Percentiles rank a stretch among this genome's conserved stretches.
phyloP scores from a whole-genome alignment of 1,140 invertebrate species.

The Drosophila nasuta region DNA sequence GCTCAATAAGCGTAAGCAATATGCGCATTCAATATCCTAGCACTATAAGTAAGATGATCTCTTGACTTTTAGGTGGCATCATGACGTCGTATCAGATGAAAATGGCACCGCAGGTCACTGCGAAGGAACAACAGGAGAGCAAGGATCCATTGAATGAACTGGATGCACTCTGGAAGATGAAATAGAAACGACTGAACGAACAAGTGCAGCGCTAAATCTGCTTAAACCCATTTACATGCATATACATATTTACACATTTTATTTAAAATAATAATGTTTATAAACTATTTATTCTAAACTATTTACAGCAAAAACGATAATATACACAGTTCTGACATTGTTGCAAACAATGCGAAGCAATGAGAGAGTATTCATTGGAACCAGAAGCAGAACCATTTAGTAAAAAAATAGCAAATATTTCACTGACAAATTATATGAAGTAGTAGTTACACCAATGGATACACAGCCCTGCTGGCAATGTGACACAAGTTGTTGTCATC shows the following conservation, averaged over 20 bases:
- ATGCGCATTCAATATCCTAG: no score
- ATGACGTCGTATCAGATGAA: slow-evolving; percentile 85
- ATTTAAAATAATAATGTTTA: slow-evolving; percentile 42
- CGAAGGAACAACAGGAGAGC: slow-evolving; percentile 80
- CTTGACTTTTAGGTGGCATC: slow-evolving; percentile 68
- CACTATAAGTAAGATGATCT: neutral
- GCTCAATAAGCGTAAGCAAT: slow-evolving; percentile 76
- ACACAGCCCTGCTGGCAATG: slow-evolving; percentile 38
- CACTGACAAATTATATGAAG: no score
- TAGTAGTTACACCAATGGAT: slow-evolving; percentile 16
- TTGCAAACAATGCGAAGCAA: slow-evolving; percentile 54
- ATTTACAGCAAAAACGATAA: slow-evolving; percentile 43
- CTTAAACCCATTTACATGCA: slow-evolving; percentile 15
- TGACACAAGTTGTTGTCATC: slow-evolving; percentile 87
- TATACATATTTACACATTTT: slow-evolving; percentile 27
- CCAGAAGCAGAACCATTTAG: neutral
- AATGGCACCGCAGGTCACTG: slow-evolving; percentile 77
- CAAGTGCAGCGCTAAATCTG: slow-evolving; percentile 36
- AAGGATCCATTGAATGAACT: slow-evolving; percentile 84
- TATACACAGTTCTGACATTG: slow-evolving; percentile 50
- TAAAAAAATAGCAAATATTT: slow-evolving; percentile 8
- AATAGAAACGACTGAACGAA: slow-evolving; percentile 63
- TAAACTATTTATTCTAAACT: slow-evolving; percentile 34
- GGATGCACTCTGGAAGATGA: slow-evolving; percentile 84
- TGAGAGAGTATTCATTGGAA: slow-evolving; percentile 44